Evolutionary conservation across 2,888 invertebrate genomes (phyloP), one percentile per base, ranked within the genome.

Genomic region (Sphecodes monilicornis): DNA sequence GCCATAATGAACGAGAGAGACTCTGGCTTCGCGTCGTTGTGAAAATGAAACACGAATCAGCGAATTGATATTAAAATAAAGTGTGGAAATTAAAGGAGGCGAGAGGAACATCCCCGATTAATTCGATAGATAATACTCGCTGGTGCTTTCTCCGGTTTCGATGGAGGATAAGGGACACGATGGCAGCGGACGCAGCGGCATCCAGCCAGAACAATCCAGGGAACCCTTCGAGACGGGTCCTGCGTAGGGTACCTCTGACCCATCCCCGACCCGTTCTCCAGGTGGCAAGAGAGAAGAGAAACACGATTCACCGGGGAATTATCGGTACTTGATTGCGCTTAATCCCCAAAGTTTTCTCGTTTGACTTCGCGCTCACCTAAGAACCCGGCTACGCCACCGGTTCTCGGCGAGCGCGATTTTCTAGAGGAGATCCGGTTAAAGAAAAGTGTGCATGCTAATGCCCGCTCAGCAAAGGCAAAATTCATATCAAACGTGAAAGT

Each of bases 321-420:
- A 90, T 90, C 89, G 89, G 88, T 86, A 90, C 89, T 90, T 90
- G 90, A 90, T 90, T 90, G 89, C 89, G 84, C 87, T 90, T 90
- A 90, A 90, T 90, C 90, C 89, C 84, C 85, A 89, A 90, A 90
- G 90, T 90, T 90, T 90, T 89, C 84, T 88, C 90, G 87, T 90
- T 90, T 88, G 90, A 89, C 87, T 88, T 88, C 81, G 76, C 79
- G 70, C 50, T 74, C 80, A 41, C 41, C 81, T 87, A 82, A 78
- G 32, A 81, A 71, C 80, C 71, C 43, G 22, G 29, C 60, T 18
- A 18, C 78, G 80, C 80, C 85, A 76, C 75, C 50, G 76, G 41
- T 36, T 79, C 78, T 50, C 69, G 69, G n/a, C 32, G 77, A 78
- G 75, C 81, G 69, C 77, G 80, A 83, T 80, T 88, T 85, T 78